These are phyloP conservation scores for Cryptocephalus moraei DNA, from an alignment of 2,888 invertebrate genomes.

Conservation along the genomic window DNA sequence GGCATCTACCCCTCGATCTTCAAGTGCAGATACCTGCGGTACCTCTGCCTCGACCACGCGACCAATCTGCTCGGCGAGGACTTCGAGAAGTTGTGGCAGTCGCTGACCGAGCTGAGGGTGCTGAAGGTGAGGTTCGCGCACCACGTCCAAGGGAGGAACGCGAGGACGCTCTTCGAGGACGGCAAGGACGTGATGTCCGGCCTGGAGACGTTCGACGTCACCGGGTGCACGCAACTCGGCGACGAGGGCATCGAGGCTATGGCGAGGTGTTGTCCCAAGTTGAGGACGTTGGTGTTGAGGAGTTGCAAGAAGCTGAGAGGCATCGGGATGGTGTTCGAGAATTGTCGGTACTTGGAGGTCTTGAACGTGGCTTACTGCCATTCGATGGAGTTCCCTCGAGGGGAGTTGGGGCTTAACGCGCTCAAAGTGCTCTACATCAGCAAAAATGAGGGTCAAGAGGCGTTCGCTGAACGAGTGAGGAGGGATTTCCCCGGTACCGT, in stretches of 20 bases:
- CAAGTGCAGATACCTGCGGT: constrained; percentile 8
- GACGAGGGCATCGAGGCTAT: constrained; percentile 7
- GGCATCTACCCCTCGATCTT: constrained; percentile 9
- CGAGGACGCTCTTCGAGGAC: constrained; percentile 7
- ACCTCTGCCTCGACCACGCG: constrained; percentile 13
- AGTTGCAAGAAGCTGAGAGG: constrained; percentile 9
- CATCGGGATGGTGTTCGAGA: constrained; percentile 4
- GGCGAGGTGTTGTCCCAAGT: constrained; percentile 8
- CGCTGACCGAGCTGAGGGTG: constrained; percentile 4
- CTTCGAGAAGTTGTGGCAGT: constrained; percentile 12
- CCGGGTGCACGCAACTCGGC: constrained; percentile 11
- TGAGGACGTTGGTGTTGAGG: constrained; percentile 8
- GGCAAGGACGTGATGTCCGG: constrained; percentile 5
- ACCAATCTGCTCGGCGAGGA: constrained; percentile 10
- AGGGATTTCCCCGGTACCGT: background rate
- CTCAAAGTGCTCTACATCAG: constrained; percentile 9
- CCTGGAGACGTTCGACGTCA: constrained; percentile 11
- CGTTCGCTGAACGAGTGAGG: constrained; percentile 6
- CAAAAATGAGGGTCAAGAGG: constrained; percentile 5
- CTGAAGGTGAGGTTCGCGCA: constrained; percentile 12
- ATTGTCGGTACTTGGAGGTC: constrained; percentile 6
- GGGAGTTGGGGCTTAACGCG: background rate
- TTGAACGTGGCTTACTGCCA: constrained; percentile 13
- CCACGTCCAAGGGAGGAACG: constrained; percentile 7
- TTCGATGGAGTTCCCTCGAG: constrained; percentile 1